Evolutionary conservation across 1,140 invertebrate species (phyloP).

Genomic region (Manduca sexta): DNA sequence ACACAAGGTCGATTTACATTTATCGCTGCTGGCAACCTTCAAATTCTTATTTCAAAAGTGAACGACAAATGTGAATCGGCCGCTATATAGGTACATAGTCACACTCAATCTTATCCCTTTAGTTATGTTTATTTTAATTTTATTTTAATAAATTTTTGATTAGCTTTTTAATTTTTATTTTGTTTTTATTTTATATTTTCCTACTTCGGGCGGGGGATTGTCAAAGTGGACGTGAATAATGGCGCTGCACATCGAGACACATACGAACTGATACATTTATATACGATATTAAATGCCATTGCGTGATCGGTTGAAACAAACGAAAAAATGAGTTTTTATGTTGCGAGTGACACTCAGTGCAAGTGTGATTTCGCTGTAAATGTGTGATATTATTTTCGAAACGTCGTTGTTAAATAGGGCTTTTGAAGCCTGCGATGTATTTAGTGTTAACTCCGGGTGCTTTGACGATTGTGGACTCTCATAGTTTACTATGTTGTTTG

Average conservation of each 20-base stretch:
- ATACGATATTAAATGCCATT: conserved; percentile 38
- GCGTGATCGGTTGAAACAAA: conserved; percentile 37
- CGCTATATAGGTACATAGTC: conserved; percentile 5
- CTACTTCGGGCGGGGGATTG: conserved; percentile 54
- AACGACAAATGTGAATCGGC: conserved; percentile 1
- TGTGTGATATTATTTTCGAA: conserved; percentile 71
- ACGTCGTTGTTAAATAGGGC: conserved; percentile 60
- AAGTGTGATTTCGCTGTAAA: conserved; percentile 63
- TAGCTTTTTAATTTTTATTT: conserved; percentile 31
- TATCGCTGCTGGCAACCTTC: conserved; percentile 1
- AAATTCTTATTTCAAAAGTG: background rate
- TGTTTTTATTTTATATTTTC: conserved; percentile 44
- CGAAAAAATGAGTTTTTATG: conserved; percentile 25
- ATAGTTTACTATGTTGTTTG: conserved; percentile 62
- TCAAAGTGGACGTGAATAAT: conserved; percentile 59
- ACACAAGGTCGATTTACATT: conserved; percentile 19
- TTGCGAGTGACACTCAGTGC: conserved; percentile 48
- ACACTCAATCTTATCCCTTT: conserved; percentile 17
- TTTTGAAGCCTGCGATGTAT: conserved; percentile 67
- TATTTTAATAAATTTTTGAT: conserved; percentile 53
- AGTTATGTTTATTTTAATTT: conserved; percentile 46
- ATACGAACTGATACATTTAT: conserved; percentile 46
- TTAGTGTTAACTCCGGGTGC: conserved; percentile 70
- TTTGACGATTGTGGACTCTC: conserved; percentile 71
- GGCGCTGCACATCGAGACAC: conserved; percentile 60